phyloP scores from a whole-genome alignment of 2,797 vertebrate genomes.

The Danio tinwini region DNA sequence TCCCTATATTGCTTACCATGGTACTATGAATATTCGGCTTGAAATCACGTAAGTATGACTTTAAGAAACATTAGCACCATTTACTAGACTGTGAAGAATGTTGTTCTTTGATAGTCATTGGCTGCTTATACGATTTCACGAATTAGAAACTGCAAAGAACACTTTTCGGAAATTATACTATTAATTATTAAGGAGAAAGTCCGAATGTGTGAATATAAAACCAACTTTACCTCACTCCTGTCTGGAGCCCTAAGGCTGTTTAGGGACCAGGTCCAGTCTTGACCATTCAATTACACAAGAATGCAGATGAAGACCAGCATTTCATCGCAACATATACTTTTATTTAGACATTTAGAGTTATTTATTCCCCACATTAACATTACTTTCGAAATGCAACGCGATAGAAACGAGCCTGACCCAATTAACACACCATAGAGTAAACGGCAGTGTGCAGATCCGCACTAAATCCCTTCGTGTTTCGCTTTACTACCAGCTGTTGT shows the following conservation, averaged over 20 bases:
- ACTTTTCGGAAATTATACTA: too few species aligned
- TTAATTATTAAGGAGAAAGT: too few species aligned
- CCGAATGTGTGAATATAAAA: too few species aligned
- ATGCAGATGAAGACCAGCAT: slow-evolving; percentile 9
- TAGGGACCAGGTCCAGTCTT: slow-evolving; percentile 21
- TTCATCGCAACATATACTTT: too few species aligned
- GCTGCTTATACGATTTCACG: too few species aligned
- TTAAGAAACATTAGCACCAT: too few species aligned
- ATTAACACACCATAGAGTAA: neutral
- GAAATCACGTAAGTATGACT: too few species aligned
- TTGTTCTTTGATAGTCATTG: too few species aligned
- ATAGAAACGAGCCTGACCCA: neutral
- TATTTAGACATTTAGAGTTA: neutral
- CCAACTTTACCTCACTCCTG: neutral
- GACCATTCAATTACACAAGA: neutral
- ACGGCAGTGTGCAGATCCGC: neutral
- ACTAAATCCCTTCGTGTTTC: neutral
- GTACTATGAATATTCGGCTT: too few species aligned
- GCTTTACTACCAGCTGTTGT: neutral
- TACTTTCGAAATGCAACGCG: neutral
- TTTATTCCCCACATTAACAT: neutral
- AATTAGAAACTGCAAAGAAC: too few species aligned
- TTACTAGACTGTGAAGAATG: too few species aligned
- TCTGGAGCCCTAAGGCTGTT: neutral
- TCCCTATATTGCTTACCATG: too few species aligned